phyloP scores from a whole-genome alignment of 2,113 vertebrate genomes.

The Apus apus region DNA sequence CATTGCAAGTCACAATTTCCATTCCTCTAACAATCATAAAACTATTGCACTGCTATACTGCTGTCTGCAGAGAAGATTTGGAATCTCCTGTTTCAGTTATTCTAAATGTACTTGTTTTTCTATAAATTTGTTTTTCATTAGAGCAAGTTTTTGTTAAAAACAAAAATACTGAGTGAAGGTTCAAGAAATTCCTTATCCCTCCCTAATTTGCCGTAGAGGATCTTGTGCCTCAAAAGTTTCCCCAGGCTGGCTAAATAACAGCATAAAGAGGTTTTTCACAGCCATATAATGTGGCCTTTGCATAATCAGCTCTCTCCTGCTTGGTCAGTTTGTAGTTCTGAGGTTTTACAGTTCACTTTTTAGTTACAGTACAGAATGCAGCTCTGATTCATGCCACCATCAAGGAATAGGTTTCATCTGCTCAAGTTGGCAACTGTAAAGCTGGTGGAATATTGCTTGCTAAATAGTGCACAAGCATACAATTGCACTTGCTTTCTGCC shows the following conservation, averaged over 20 bases:
- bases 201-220: background rate
- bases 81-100: background rate
- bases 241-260: background rate
- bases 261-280: background rate
- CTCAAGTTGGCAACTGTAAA: background rate
- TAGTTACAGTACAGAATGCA: background rate
- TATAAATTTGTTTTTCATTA: background rate
- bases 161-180: background rate
- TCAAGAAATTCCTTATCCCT: background rate
- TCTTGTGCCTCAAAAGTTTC: background rate
- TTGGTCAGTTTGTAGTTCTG: background rate
- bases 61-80: background rate
- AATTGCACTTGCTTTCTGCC: background rate
- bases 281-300: background rate
- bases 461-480: background rate
- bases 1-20: background rate
- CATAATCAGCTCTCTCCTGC: background rate
- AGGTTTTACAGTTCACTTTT: background rate
- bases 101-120: background rate
- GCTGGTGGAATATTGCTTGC: background rate
- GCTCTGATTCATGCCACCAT: background rate
- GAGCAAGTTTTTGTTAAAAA: background rate
- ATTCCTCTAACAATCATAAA: background rate
- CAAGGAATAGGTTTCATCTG: background rate
- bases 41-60: background rate